Conservation (phyloP, 1,140 invertebrate genomes). For the Diorhabda carinulata region DNA sequence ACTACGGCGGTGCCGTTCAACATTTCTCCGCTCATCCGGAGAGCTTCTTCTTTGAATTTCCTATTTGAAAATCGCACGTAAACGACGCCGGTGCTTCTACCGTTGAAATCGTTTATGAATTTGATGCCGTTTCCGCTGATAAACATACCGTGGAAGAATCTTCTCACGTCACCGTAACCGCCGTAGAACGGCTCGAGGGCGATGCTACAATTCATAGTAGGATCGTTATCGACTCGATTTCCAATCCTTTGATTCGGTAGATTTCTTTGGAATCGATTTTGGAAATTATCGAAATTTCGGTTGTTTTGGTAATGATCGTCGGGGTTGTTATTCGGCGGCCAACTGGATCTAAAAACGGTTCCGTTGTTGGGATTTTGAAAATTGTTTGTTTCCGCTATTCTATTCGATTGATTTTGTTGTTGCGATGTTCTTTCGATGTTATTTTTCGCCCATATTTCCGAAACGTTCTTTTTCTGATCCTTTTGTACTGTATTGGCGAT, state of each 20-base stretch:
- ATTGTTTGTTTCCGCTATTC: background rate
- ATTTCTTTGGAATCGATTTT: slow-evolving; percentile 9
- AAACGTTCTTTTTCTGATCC: slow-evolving; percentile 12
- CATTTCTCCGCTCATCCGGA: slow-evolving; percentile 57
- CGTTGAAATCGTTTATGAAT: slow-evolving; percentile 74
- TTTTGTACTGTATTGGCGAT: background rate
- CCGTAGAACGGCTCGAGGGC: slow-evolving; percentile 55
- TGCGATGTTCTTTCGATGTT: too few relatives aligned
- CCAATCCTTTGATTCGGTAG: background rate
- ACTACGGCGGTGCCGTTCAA: slow-evolving; percentile 60
- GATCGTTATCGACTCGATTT: slow-evolving; percentile 13
- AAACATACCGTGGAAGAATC: slow-evolving; percentile 73
- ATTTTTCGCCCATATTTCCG: slow-evolving; percentile 20
- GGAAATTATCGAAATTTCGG: background rate
- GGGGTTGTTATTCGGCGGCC: slow-evolving; percentile 23
- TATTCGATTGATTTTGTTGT: too few relatives aligned
- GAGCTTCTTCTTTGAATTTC: slow-evolving; percentile 65
- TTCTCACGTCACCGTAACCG: slow-evolving; percentile 72
- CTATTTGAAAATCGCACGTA: slow-evolving; percentile 71
- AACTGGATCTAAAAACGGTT: slow-evolving; percentile 14
- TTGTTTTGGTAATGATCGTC: background rate
- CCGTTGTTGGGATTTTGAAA: slow-evolving; percentile 6
- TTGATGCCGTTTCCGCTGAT: slow-evolving; percentile 82
- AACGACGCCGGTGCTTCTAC: slow-evolving; percentile 72
- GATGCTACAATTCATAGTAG: slow-evolving; percentile 55